Conservation (phyloP, 2,113 vertebrate species). For the Promerops cafer region DNA sequence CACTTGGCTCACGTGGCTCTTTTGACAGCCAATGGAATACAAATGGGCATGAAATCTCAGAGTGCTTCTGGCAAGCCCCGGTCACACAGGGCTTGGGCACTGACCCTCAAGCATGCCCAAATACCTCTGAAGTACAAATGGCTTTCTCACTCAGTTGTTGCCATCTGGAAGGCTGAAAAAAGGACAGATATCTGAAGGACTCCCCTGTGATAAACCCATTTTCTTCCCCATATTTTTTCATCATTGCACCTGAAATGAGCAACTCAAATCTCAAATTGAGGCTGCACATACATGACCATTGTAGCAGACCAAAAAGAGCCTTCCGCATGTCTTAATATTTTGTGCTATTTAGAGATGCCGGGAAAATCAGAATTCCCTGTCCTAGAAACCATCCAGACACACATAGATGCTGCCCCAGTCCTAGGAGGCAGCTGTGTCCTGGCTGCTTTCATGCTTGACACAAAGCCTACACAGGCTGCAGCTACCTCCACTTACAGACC, state of each 20-base stretch:
- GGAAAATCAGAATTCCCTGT: not conserved
- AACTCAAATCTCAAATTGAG: not conserved
- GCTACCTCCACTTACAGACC: not conserved
- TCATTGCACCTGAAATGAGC: not conserved
- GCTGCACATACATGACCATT: not conserved
- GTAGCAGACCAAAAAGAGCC: not conserved
- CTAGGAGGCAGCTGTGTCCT: not conserved
- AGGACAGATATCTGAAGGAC: not conserved
- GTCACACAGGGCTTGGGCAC: not conserved
- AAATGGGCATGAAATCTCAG: not conserved
- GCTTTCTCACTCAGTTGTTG: not conserved
- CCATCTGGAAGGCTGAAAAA: not conserved
- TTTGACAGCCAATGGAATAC: not conserved
- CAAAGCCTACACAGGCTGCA: not conserved
- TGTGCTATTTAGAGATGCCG: not conserved
- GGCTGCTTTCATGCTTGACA: not conserved
- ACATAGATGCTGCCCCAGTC: not conserved
- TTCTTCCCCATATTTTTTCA: not conserved
- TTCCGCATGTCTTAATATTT: not conserved
- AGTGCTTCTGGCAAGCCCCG: not conserved
- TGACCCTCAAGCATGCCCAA: not conserved
- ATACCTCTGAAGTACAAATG: not conserved
- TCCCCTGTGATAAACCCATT: not conserved
- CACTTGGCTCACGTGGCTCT: rapidly evolving
- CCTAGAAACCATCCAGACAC: not conserved